Evolutionary conservation across 1,140 invertebrate genomes (phyloP).

Genomic region (Bombus balteatus): DNA sequence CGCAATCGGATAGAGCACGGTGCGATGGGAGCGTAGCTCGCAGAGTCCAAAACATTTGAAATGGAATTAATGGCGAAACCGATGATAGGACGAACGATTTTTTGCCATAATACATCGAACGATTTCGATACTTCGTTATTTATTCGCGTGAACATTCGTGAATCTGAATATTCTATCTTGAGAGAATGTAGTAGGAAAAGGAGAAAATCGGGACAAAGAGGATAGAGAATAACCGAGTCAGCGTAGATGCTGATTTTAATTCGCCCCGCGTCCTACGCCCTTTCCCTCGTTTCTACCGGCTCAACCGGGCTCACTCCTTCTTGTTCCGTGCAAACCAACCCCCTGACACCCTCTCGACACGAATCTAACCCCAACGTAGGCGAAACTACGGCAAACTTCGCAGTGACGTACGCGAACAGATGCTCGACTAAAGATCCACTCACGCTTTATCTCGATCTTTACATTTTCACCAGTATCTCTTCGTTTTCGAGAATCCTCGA

Average conservation of each 20-base stretch:
- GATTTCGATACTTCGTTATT: neutral
- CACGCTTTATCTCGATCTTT: slow-evolving; percentile 26
- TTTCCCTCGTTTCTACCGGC: neutral
- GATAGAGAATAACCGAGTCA: slow-evolving; percentile 20
- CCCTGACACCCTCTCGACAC: slow-evolving; percentile 2
- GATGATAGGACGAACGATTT: neutral
- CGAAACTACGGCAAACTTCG: slow-evolving; percentile 60
- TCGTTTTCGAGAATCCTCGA: neutral
- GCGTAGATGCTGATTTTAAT: slow-evolving; percentile 41
- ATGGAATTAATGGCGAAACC: slow-evolving; percentile 33
- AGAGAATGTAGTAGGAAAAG: no score
- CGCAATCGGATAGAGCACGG: slow-evolving; percentile 50
- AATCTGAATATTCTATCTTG: neutral
- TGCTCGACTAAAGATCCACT: slow-evolving; percentile 44
- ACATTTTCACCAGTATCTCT: slow-evolving; percentile 7
- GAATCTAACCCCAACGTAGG: slow-evolving; percentile 21
- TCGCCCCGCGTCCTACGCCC: slow-evolving; percentile 7
- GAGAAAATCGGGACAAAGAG: neutral
- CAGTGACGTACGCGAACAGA: slow-evolving; percentile 46
- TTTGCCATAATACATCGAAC: neutral
- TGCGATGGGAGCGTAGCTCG: slow-evolving; percentile 4
- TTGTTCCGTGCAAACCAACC: slow-evolving; percentile 22
- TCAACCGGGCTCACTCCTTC: neutral
- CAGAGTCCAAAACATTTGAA: slow-evolving; percentile 10
- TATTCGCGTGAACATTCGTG: neutral